phyloP scores from a whole-genome alignment of 2,113 vertebrate genomes.

The human (Homo sapiens) region GRCh38 chr9:16113501-16114000 shows the following conservation, averaged over 20 bases:
- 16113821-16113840: not conserved
- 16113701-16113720: not conserved
- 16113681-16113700: not conserved
- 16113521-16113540: not conserved
- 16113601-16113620: not conserved
- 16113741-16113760: not conserved
- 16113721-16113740: not conserved
- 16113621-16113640: not conserved
- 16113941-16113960: not conserved
- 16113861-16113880: not conserved
- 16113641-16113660: not conserved
- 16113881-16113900: not conserved
- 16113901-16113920: not conserved
- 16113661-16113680: not conserved
- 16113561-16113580: not conserved
- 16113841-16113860: not conserved
- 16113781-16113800: not conserved
- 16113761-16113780: not conserved
- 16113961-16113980: not conserved
- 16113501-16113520: not conserved
- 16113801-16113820: not conserved
- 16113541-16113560: not conserved
- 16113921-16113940: not conserved
- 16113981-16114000: not conserved
- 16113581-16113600: not conserved